phyloP scores from a whole-genome alignment of 2,797 vertebrate genomes.

The Gambelia wislizenii region DNA sequence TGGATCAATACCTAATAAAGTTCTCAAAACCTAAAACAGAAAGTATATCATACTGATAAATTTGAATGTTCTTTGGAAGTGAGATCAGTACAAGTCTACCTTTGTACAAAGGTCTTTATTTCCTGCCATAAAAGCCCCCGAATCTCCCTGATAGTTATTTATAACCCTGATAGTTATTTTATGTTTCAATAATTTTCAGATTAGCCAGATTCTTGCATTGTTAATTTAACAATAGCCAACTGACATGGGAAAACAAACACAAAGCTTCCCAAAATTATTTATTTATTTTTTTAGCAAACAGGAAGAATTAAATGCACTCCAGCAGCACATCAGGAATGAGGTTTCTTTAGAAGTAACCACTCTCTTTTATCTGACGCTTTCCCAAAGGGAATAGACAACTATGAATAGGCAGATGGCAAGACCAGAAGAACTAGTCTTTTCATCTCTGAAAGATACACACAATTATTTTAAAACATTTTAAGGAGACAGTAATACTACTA shows the following conservation, averaged over 20 bases:
- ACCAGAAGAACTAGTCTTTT: not conserved
- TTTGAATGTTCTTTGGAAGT: not conserved
- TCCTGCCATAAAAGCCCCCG: not conserved
- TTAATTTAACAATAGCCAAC: not conserved
- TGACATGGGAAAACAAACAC: not conserved
- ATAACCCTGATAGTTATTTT: slow-evolving; percentile 5
- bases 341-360: not conserved
- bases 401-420: not conserved
- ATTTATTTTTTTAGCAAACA: slow-evolving; percentile 4
- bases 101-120: slow-evolving; percentile 1
- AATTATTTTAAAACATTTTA: slow-evolving; percentile 1
- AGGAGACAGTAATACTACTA: slow-evolving; percentile 1
- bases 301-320: not conserved
- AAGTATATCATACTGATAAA: not conserved
- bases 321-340: not conserved
- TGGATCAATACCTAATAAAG: not conserved
- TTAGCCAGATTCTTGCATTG: not conserved
- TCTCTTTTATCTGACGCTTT: not conserved
- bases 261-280: not conserved
- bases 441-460: not conserved
- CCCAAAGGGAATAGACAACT: not conserved
- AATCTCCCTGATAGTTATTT: too few species aligned
- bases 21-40: slow-evolving; percentile 1
- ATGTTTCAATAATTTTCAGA: not conserved
- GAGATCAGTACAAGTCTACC: not conserved